A percentile compares a stretch with the other conserved stretches of the same genome.
These are phyloP conservation scores for Heliconius ethilla DNA, from an alignment of 2,888 invertebrate genomes.

Conservation along the genomic window DNA sequence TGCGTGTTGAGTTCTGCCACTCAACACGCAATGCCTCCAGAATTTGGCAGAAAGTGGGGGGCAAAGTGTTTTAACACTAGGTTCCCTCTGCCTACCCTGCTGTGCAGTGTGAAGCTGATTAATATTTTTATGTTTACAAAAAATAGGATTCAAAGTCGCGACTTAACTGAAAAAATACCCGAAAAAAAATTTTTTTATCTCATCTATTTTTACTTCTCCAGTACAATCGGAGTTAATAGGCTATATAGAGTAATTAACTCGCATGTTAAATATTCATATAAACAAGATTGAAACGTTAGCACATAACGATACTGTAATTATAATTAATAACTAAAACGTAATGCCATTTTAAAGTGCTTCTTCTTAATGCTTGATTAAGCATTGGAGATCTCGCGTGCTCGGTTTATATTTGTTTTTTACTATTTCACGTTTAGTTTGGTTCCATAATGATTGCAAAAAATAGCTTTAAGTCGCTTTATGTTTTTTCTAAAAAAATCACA, in stretches of 20 bases:
- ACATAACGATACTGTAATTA: constrained; percentile 27
- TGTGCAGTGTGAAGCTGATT: too few species aligned
- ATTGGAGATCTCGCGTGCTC: constrained; percentile 2
- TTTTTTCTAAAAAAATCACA: not conserved
- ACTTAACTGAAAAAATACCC: not conserved
- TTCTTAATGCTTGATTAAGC: constrained; percentile 2
- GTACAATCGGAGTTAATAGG: not conserved
- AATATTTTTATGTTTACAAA: too few species aligned
- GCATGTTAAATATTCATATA: constrained; percentile 18
- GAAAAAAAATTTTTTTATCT: not conserved
- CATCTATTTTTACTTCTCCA: not conserved
- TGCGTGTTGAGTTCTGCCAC: too few species aligned
- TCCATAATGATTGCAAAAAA: not conserved
- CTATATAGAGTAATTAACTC: not conserved
- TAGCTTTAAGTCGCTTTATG: not conserved
- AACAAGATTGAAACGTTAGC: constrained; percentile 7
- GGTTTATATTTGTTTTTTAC: not conserved
- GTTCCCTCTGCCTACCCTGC: too few species aligned
- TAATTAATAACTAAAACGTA: constrained; percentile 9
- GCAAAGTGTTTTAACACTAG: too few species aligned
- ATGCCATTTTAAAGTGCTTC: constrained; percentile 11
- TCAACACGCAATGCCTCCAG: too few species aligned
- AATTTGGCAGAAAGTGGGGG: too few species aligned
- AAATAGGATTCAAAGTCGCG: too few species aligned
- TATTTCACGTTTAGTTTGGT: not conserved